phyloP scores from a whole-genome alignment of 1,140 invertebrate species.

The Anoplolepis gracilipes region DNA sequence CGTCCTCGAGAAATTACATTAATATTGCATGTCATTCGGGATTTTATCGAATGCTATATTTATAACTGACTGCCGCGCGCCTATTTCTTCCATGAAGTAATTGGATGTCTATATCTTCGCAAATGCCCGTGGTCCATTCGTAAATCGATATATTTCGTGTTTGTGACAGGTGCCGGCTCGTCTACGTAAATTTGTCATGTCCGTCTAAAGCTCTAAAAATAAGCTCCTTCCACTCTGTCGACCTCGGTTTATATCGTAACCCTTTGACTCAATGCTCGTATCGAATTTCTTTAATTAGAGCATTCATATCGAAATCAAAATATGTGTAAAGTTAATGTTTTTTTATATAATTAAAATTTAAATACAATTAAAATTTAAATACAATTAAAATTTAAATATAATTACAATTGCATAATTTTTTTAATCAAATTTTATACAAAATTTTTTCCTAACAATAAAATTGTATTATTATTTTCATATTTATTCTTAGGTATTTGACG shows the following conservation, averaged over 20 bases:
- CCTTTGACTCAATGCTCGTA: slow-evolving; percentile 24
- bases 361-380: neutral
- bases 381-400: too few species aligned
- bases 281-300: slow-evolving; percentile 41
- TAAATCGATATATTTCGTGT: slow-evolving; percentile 57
- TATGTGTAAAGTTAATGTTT: neutral
- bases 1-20: slow-evolving; percentile 48
- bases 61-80: slow-evolving; percentile 6
- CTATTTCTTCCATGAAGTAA: slow-evolving; percentile 50
- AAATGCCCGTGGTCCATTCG: slow-evolving; percentile 40
- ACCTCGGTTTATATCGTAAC: slow-evolving; percentile 4
- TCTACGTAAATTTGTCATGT: slow-evolving; percentile 53
- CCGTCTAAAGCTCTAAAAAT: slow-evolving; percentile 55
- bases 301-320: neutral
- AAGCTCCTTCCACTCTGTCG: slow-evolving; percentile 13
- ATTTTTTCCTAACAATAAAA: neutral
- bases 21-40: slow-evolving; percentile 32
- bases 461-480: neutral
- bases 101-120: slow-evolving; percentile 56
- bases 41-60: slow-evolving; percentile 52
- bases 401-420: neutral
- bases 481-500: neutral
- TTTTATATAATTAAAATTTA: neutral
- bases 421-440: neutral
- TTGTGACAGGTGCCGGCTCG: slow-evolving; percentile 60